Evolutionary conservation across 2,888 invertebrate species (phyloP).

Genomic region (Peribatodes rhomboidaria): DNA sequence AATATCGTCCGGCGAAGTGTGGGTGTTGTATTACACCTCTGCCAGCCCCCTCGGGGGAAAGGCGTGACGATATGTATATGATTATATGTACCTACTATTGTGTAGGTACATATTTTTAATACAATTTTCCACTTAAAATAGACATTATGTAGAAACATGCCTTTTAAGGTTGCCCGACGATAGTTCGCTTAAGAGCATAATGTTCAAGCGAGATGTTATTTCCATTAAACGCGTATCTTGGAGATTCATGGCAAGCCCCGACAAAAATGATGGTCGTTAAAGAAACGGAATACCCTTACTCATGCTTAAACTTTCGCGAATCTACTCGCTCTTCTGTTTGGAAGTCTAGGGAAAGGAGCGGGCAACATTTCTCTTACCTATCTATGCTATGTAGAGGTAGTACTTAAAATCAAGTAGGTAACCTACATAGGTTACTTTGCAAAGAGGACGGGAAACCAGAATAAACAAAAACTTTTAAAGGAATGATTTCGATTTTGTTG

Average conservation of each 20-base stretch:
- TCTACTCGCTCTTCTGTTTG: conserved; percentile 53
- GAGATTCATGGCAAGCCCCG: conserved; percentile 75
- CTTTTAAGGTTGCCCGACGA: conserved; percentile 65
- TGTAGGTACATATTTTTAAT: too few species aligned
- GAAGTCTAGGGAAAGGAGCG: conserved; percentile 25
- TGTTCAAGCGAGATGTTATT: conserved; percentile 72
- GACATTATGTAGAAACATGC: conserved; percentile 61
- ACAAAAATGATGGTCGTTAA: conserved; percentile 78
- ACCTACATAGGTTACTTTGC: not conserved
- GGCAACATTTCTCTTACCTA: not conserved
- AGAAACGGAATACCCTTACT: conserved; percentile 78
- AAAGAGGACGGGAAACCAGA: too few species aligned
- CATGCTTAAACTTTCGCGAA: conserved; percentile 67
- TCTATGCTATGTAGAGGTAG: too few species aligned
- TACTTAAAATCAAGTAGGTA: not conserved
- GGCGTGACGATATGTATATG: too few species aligned
- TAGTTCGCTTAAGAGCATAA: conserved; percentile 74
- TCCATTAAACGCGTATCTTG: conserved; percentile 80
- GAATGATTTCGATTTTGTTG: too few species aligned
- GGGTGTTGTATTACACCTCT: too few species aligned
- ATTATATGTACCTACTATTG: too few species aligned
- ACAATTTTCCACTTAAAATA: not conserved
- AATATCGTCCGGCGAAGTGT: too few species aligned
- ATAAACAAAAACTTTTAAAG: too few species aligned
- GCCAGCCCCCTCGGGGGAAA: too few species aligned